These are phyloP conservation scores for Jacana jacana DNA, from an alignment of 2,113 vertebrate species.

Conservation along the genomic window DNA sequence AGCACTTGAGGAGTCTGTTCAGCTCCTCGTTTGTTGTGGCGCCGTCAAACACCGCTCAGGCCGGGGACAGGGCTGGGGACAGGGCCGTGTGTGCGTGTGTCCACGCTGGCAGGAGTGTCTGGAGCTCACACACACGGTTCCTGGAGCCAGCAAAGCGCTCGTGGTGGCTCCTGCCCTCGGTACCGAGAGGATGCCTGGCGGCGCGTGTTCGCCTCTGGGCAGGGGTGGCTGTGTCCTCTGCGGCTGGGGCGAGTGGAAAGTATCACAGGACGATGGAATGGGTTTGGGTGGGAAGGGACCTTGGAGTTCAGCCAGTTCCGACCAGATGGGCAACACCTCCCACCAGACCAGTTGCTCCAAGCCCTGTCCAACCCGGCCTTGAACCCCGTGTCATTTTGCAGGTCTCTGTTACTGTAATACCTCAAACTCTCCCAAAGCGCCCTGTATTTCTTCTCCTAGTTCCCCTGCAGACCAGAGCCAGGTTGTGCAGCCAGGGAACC, in stretches of 20 bases:
- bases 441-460: background rate
- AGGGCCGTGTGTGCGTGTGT: too few relatives aligned
- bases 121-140: background rate
- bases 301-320: background rate
- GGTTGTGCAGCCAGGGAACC: background rate
- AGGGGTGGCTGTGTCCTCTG: rapidly evolving
- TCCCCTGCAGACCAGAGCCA: background rate
- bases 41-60: rapidly evolving
- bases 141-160: background rate
- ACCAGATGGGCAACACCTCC: background rate
- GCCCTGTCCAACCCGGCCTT: background rate
- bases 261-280: background rate
- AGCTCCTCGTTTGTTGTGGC: background rate
- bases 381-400: background rate
- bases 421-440: background rate
- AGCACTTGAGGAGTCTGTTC: background rate
- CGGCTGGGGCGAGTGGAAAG: rapidly evolving
- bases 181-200: rapidly evolving
- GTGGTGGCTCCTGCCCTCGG: rapidly evolving
- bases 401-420: background rate
- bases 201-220: rapidly evolving
- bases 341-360: background rate
- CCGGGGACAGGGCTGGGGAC: background rate
- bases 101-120: rapidly evolving
- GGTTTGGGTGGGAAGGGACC: background rate